Evolutionary conservation across 2,113 vertebrate genomes (phyloP).

Genomic region (Poeciliopsis turrubarensis): DNA sequence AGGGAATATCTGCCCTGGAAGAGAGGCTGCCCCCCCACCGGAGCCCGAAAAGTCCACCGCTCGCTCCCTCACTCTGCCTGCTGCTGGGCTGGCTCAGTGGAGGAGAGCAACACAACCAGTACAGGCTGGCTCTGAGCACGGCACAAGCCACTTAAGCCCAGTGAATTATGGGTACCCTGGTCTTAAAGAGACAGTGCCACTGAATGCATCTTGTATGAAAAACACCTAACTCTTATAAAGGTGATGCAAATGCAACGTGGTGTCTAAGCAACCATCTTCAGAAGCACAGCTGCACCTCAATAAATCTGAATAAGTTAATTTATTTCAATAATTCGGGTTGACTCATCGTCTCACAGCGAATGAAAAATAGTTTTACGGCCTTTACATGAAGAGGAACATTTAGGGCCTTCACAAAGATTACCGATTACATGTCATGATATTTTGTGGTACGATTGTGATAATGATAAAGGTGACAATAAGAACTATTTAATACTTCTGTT

Average conservation of each 20-base stretch:
- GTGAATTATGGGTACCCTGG: constrained; percentile 78
- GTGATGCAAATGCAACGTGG: constrained; percentile 40
- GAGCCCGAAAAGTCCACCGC: constrained; percentile 44
- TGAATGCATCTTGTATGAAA: constrained; percentile 37
- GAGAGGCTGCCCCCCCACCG: constrained; percentile 47
- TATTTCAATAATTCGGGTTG: neutral
- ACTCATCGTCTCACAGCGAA: neutral
- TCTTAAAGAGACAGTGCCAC: constrained; percentile 79
- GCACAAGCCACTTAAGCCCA: constrained; percentile 62
- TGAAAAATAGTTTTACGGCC: neutral
- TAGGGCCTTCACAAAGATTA: no score
- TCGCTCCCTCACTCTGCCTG: constrained; percentile 36
- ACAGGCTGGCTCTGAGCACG: constrained; percentile 63
- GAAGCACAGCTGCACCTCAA: neutral
- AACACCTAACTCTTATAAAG: constrained; percentile 55
- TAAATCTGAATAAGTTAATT: neutral
- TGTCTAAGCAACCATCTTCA: constrained; percentile 50
- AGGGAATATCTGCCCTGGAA: constrained; percentile 8
- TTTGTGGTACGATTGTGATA: no score
- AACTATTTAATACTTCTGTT: no score
- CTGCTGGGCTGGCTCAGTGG: constrained; percentile 47
- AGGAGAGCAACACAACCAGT: constrained; percentile 64
- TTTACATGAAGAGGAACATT: no score
- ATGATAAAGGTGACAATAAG: no score
- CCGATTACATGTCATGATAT: no score